Percentiles rank a stretch among this genome's conserved stretches.
These are phyloP conservation scores for Drosophila peninsularis DNA, from an alignment of 2,888 invertebrate genomes.

Conservation along the genomic window DNA sequence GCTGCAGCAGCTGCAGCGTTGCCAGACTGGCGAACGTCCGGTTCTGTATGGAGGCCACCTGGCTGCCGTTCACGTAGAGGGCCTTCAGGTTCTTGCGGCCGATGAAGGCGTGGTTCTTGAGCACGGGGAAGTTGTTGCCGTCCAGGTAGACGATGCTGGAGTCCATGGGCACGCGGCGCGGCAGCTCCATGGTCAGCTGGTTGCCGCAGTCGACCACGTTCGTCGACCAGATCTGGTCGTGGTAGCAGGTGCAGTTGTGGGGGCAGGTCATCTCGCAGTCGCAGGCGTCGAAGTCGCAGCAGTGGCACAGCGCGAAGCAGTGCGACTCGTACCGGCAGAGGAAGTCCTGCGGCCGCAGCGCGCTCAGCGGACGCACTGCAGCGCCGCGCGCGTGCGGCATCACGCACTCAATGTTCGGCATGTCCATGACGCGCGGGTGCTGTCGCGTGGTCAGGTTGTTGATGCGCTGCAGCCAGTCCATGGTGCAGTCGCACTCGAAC, in stretches of 20 bases:
- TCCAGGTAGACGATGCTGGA: slow-evolving; percentile 97
- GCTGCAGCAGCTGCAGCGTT: slow-evolving; percentile 92
- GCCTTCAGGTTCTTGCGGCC: slow-evolving; percentile 95
- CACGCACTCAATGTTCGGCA: slow-evolving; percentile 94
- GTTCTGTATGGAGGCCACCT: slow-evolving; percentile 94
- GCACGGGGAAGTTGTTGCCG: slow-evolving; percentile 93
- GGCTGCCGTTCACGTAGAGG: slow-evolving; percentile 93
- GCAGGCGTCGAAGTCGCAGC: slow-evolving; percentile 98
- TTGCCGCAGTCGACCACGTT: slow-evolving; percentile 96
- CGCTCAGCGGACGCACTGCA: slow-evolving; percentile 90
- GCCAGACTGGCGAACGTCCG: slow-evolving; percentile 95
- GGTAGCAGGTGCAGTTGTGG: slow-evolving; percentile 96
- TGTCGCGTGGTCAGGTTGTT: slow-evolving; percentile 94
- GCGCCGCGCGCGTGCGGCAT: slow-evolving; percentile 94
- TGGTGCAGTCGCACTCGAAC: slow-evolving; percentile 96
- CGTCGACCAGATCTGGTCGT: slow-evolving; percentile 96
- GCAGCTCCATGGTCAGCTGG: slow-evolving; percentile 91
- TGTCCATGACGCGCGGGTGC: slow-evolving; percentile 95
- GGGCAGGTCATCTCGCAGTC: slow-evolving; percentile 99
- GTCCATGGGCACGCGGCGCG: slow-evolving; percentile 96
- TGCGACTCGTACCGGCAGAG: slow-evolving; percentile 96
- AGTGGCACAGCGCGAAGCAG: slow-evolving; percentile 97
- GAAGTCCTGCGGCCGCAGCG: slow-evolving; percentile 94
- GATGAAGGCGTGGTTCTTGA: slow-evolving; percentile 96
- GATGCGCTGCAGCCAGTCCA: slow-evolving; percentile 97